Evolutionary conservation across 2,113 vertebrate genomes (phyloP), one percentile per base, ranked within the genome.

Genomic region (Pygoscelis adeliae): DNA sequence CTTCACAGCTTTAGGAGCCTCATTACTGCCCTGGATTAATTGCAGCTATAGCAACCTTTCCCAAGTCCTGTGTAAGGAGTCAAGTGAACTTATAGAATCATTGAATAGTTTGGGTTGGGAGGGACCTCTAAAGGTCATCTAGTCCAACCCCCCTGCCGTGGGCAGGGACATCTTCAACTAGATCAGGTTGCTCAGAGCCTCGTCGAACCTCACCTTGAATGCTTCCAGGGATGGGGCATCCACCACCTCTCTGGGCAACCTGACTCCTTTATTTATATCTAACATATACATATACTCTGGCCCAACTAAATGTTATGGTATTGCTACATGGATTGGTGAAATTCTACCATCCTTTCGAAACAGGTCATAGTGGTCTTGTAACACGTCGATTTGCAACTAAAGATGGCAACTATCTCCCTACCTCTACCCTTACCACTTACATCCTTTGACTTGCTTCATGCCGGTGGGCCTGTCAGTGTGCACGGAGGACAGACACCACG

Each of bases 401-500:
- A 55, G 17, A 21, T 1, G 13, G n/a, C 27, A 74, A 36, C 26
- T 16, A 32, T 6, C 38, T 82, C 38, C 38, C 44, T 2, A 14
- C 10, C 20, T 38, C 11, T 10, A 25, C 17, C 34, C 20, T 59
- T 56, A 61, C 4, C 1, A 2, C 34, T 69, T n/a, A 11, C 1
- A 44, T 40, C 50, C 27, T 66, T 55, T 7, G 42, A 67, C 22
- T 59, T 1, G 4, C 30, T 77, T n/a, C 40, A 49, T 8, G 62
- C 21, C 1, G 6, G 38, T 15, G 17, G 10, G 11, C 15, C 34
- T 16, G 30, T 5, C 18, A 17, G 66, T 1, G 16, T 6, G 42
- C 13, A 9, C 0, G 5, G 15, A 46, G 13, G 13, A 17, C 5
- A 70, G 32, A 40, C 26, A 25, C 29, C 12, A 9, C 0, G 1